A percentile compares a stretch with the other conserved stretches of the same genome.
Conservation (phyloP, 2,113 vertebrate genomes). For the Planiliza haematocheilus region DNA sequence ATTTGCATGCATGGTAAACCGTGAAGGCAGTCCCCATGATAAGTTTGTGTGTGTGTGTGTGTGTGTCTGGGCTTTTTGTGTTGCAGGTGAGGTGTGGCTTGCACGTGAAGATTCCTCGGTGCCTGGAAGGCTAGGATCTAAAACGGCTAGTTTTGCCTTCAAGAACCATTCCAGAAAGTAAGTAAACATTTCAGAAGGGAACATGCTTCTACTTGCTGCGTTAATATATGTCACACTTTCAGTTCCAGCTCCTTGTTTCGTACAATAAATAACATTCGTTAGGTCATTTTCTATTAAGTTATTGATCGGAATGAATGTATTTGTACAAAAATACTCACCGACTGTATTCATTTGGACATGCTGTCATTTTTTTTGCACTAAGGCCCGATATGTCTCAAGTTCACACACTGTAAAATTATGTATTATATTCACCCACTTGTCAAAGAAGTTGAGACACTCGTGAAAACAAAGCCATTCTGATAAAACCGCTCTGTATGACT, state of each 20-base stretch:
- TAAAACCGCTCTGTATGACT: too few relatives aligned
- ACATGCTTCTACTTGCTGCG: constrained; percentile 11
- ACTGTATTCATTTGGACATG: background rate
- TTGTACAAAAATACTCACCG: background rate
- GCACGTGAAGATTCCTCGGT: constrained; percentile 38
- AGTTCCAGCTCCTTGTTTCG: background rate
- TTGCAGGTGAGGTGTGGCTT: constrained; percentile 69
- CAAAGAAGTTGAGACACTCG: too few relatives aligned
- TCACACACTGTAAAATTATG: too few relatives aligned
- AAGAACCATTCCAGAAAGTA: constrained; percentile 63
- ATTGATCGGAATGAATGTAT: background rate
- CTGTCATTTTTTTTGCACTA: background rate
- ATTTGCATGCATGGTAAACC: constrained; percentile 48
- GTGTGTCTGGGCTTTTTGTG: constrained; percentile 39
- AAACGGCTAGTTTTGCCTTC: constrained; percentile 24
- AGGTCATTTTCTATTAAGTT: background rate
- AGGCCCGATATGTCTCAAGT: too few relatives aligned
- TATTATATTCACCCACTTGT: too few relatives aligned
- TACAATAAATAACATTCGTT: too few relatives aligned
- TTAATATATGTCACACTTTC: background rate
- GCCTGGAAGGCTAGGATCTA: constrained; percentile 29
- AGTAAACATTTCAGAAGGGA: constrained; percentile 45
- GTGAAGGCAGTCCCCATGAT: background rate
- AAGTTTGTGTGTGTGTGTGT: constrained; percentile 15
- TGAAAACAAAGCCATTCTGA: too few relatives aligned